phyloP scores from a whole-genome alignment of 2,113 vertebrate genomes.

The Malurus elegans region DNA sequence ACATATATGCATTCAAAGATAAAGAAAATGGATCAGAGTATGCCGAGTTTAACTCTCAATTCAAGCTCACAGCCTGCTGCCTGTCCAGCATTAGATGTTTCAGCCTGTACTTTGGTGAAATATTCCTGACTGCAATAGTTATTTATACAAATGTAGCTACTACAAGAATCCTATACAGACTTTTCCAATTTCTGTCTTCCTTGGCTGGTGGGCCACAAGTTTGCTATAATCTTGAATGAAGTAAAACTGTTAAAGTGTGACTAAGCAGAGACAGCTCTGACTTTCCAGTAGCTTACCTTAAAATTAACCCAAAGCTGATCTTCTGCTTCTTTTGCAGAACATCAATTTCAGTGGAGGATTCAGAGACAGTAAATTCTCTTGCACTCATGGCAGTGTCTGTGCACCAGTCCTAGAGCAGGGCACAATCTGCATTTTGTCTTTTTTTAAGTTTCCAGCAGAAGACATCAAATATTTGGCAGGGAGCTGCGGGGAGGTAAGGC shows the following conservation, averaged over 20 bases:
- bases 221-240: neutral
- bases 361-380: neutral
- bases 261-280: neutral
- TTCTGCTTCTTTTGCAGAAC: neutral
- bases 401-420: neutral
- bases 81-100: neutral
- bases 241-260: neutral
- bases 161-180: neutral
- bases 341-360: neutral
- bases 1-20: neutral
- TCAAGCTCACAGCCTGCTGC: neutral
- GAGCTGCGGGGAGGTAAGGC: neutral
- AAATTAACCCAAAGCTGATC: neutral
- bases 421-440: neutral
- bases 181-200: neutral
- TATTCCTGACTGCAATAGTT: neutral
- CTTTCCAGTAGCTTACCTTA: neutral
- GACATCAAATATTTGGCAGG: neutral
- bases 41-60: neutral
- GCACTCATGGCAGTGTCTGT: neutral
- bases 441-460: constrained; percentile 1
- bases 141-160: neutral
- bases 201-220: neutral
- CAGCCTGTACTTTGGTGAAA: neutral
- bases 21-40: neutral